A percentile compares a stretch with the other conserved stretches of the same genome.
phyloP scores from a whole-genome alignment of 2,797 vertebrate species.

The Leucoraja ocellata region DNA sequence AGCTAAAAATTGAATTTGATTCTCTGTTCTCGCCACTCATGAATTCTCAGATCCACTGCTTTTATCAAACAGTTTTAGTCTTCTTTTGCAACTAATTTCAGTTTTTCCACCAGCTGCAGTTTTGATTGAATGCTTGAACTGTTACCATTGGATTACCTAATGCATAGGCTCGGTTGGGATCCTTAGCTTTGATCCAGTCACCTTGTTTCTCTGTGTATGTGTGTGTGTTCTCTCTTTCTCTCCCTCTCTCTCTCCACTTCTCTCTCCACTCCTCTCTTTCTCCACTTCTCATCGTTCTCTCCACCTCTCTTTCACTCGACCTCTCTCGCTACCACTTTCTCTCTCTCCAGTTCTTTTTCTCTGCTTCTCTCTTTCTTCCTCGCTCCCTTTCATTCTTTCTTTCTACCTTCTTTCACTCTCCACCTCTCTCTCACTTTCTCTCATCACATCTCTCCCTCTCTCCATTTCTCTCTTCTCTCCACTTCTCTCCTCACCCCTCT shows the following conservation, averaged over 20 bases:
- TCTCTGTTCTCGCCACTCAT: not conserved
- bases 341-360: too few relatives aligned
- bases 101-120: not conserved
- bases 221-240: too few relatives aligned
- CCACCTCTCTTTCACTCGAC: too few relatives aligned
- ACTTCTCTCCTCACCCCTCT: too few relatives aligned
- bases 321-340: too few relatives aligned
- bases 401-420: not conserved
- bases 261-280: not conserved
- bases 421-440: too few relatives aligned
- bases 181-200: not conserved
- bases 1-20: conserved; percentile 1
- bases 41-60: not conserved
- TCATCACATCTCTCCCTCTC: too few relatives aligned
- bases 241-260: not conserved
- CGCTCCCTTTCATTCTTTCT: too few relatives aligned
- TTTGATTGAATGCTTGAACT: not conserved
- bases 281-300: too few relatives aligned
- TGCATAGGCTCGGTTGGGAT: not conserved
- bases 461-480: too few relatives aligned
- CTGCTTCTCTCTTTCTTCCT: too few relatives aligned
- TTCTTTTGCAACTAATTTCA: not conserved
- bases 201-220: not conserved
- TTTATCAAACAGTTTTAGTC: not conserved
- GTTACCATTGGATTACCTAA: not conserved